Evolutionary conservation across 2,797 vertebrate genomes (phyloP).

Genomic region (Siniperca obscura): DNA sequence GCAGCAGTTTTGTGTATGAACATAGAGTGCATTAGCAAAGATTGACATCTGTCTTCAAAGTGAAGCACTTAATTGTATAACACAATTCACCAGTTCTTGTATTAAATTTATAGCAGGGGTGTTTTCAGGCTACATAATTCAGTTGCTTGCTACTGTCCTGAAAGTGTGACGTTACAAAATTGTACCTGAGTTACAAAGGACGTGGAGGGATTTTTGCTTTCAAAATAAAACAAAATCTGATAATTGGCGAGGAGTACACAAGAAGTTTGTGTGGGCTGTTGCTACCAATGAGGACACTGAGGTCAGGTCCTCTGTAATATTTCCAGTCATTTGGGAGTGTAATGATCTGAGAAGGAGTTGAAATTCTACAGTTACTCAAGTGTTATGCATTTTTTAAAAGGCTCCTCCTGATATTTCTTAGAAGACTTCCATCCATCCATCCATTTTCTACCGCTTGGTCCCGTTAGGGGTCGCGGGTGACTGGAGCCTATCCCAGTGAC

Average conservation of each 20-base stretch:
- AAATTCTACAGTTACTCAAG: not conserved
- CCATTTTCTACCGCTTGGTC: too few relatives aligned
- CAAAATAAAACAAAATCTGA: conserved; percentile 18
- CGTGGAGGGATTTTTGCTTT: not conserved
- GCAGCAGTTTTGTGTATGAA: not conserved
- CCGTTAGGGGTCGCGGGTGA: too few relatives aligned
- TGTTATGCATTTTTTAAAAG: not conserved
- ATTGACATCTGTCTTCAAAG: not conserved
- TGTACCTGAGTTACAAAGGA: not conserved
- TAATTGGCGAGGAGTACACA: too few relatives aligned
- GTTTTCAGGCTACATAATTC: too few relatives aligned
- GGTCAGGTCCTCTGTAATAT: too few relatives aligned
- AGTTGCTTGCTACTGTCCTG: not conserved
- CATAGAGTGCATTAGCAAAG: not conserved
- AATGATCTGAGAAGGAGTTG: not conserved
- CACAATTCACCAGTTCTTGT: not conserved
- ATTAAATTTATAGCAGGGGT: not conserved
- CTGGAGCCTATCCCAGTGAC: too few relatives aligned
- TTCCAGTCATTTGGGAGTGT: not conserved
- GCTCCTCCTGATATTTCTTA: not conserved
- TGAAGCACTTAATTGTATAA: not conserved
- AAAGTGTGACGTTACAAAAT: not conserved
- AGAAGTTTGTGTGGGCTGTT: not conserved
- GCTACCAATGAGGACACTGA: not conserved
- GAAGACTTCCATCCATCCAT: too few relatives aligned